Percentiles rank a stretch among this genome's conserved stretches.
These are phyloP conservation scores for Deilephila elpenor DNA, from an alignment of 2,888 invertebrate genomes.

Conservation along the genomic window DNA sequence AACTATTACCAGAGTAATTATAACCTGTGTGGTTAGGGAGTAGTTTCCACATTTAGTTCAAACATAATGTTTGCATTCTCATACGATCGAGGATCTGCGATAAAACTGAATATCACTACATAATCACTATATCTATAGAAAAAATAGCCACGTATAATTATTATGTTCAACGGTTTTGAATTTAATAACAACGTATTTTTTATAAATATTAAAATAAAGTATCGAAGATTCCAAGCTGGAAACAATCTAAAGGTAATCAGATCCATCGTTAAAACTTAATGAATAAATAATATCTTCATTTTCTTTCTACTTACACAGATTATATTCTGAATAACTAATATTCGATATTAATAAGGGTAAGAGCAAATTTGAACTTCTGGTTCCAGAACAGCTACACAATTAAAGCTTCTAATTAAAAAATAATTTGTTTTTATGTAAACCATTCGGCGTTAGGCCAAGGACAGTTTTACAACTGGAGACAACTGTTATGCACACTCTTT, in stretches of 20 bases:
- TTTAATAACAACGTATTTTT: no score
- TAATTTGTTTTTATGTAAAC: background rate
- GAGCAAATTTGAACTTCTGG: background rate
- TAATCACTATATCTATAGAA: no score
- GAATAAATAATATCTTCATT: background rate
- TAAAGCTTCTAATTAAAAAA: constrained; percentile 5
- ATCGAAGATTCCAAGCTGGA: no score
- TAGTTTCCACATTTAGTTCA: background rate
- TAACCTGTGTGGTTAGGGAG: background rate
- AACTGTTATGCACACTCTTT: constrained; percentile 2
- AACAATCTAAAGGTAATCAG: no score
- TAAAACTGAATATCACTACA: no score
- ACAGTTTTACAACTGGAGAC: constrained; percentile 2
- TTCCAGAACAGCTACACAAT: background rate
- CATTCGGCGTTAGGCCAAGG: background rate
- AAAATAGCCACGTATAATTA: no score
- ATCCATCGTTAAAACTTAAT: background rate
- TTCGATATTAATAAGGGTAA: background rate
- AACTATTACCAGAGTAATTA: background rate
- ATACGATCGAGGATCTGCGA: background rate
- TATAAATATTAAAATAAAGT: no score
- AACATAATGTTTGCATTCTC: background rate
- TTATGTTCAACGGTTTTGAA: no score
- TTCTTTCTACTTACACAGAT: background rate
- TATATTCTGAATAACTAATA: background rate